Base-by-base conservation (phyloP, 2,888 invertebrate genomes). In the Laothoe populi region DNA sequence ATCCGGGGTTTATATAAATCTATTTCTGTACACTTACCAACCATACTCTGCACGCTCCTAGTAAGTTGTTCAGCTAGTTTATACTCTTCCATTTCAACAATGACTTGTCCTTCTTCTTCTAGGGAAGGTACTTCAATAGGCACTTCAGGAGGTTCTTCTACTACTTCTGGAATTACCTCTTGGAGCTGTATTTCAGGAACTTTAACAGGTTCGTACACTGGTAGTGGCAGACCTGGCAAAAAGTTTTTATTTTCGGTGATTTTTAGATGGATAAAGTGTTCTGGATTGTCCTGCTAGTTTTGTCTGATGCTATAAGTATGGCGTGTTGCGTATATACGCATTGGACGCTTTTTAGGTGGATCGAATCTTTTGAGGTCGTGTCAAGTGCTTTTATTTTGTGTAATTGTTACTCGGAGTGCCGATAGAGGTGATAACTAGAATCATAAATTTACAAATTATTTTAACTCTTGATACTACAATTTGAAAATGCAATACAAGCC, bases 11-110 rank as follows among this genome's bases (percentile, higher is more conserved):
- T 7, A 40, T 16, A 40, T 13, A 21, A 10, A 3, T n/a, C 10
- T 24, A 7, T 7, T 11, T 2, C 0, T 5, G 7, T 13, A 0
- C 38, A 86, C 90, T 86, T n/a, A 91, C 92, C 91, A 63, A 90
- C 86, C 87, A 90, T 88, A 70, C 78, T 82, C 70, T 87, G 87
- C 0, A 91, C 86, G 2, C 79, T 86, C 38, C 70, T 79, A 59
- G 90, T 74, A 21, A 92, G 62, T 57, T 90, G 82, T 7, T 90
- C 82, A 3, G 88, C 85, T 46, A 90, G 65, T 16, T 72, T 77
- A 72, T 87, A 75, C 60, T 87, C 85, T 13, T 83, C 84, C 11
- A 70, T 76, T 16, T 24, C 57, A 2, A 31, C 42, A 5, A 19
- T 23, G n/a, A n/a, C 63, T 58, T 65, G 61, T 31, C 66, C 66